These are phyloP conservation scores for Mormyrus hasselquistii DNA, from an alignment of 2,797 vertebrate species.

Conservation along the genomic window DNA sequence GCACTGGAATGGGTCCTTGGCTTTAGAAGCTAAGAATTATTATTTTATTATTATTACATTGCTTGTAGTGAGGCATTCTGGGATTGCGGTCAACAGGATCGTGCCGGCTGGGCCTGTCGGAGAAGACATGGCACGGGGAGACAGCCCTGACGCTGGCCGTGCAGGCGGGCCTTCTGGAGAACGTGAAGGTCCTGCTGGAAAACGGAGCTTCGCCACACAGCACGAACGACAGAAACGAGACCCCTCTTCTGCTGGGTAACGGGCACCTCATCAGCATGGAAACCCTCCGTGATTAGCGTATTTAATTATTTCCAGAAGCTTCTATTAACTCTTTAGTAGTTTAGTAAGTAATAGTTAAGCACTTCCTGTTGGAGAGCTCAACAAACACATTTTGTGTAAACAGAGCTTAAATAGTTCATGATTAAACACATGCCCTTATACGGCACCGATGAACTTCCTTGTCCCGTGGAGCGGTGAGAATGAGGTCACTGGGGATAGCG, in stretches of 20 bases:
- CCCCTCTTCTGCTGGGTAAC: constrained; percentile 72
- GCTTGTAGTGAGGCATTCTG: neutral
- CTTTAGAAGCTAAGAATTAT: neutral
- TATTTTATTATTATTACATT: neutral
- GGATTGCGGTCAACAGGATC: constrained; percentile 41
- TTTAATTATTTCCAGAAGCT: neutral
- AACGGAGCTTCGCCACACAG: constrained; percentile 70
- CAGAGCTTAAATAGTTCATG: neutral
- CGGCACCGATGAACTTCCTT: neutral
- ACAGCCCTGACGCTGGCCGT: constrained; percentile 69
- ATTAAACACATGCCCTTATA: neutral
- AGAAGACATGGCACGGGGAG: constrained; percentile 69
- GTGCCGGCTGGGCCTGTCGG: constrained; percentile 64
- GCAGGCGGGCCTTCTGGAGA: constrained; percentile 44
- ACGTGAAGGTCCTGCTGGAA: constrained; percentile 53
- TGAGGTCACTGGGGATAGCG: constrained; percentile 64
- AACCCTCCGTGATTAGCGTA: neutral
- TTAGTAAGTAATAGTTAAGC: constrained; percentile 5
- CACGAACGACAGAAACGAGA: constrained; percentile 70
- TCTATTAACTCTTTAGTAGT: neutral
- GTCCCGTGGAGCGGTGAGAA: constrained; percentile 59
- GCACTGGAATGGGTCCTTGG: neutral
- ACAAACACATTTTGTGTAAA: neutral
- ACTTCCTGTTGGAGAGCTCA: neutral
- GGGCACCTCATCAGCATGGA: neutral